phyloP scores from a whole-genome alignment of 2,888 invertebrate genomes.

The Drosophila histrio region DNA sequence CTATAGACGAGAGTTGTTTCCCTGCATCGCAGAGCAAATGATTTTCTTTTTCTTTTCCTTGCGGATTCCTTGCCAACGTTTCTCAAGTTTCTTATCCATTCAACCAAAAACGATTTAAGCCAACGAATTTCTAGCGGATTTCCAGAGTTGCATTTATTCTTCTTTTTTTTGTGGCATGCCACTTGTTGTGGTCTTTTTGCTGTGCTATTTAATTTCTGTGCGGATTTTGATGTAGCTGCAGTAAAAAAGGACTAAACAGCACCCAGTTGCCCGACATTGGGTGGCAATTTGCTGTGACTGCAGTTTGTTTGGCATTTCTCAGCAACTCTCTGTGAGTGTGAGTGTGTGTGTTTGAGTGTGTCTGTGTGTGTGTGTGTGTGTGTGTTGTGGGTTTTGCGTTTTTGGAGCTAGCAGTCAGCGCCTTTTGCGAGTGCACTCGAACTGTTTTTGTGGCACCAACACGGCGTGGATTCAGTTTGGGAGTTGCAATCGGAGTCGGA shows the following conservation, averaged over 20 bases:
- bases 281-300: conserved; percentile 67
- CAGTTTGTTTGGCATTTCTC: conserved; percentile 43
- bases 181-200: conserved; percentile 61
- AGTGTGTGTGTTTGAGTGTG: conserved; percentile 1
- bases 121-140: conserved; percentile 42
- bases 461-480: conserved; percentile 24
- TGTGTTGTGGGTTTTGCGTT: conserved; percentile 37
- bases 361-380: conserved; percentile 7
- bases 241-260: conserved; percentile 59
- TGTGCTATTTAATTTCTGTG: conserved; percentile 59
- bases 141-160: conserved; percentile 22
- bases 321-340: conserved; percentile 3
- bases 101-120: conserved; percentile 40
- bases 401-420: conserved; percentile 54
- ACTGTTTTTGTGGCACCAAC: conserved; percentile 35
- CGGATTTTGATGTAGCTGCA: conserved; percentile 64
- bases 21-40: neutral
- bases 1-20: neutral
- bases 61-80: conserved; percentile 15
- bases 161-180: conserved; percentile 40
- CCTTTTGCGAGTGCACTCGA: conserved; percentile 45
- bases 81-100: conserved; percentile 32
- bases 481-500: conserved; percentile 21
- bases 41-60: neutral
- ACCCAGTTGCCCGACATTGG: conserved; percentile 45